Evolutionary conservation across 2,797 vertebrate genomes (phyloP), one percentile per base, ranked within the genome.

Genomic region (Tarsius wallacei): DNA sequence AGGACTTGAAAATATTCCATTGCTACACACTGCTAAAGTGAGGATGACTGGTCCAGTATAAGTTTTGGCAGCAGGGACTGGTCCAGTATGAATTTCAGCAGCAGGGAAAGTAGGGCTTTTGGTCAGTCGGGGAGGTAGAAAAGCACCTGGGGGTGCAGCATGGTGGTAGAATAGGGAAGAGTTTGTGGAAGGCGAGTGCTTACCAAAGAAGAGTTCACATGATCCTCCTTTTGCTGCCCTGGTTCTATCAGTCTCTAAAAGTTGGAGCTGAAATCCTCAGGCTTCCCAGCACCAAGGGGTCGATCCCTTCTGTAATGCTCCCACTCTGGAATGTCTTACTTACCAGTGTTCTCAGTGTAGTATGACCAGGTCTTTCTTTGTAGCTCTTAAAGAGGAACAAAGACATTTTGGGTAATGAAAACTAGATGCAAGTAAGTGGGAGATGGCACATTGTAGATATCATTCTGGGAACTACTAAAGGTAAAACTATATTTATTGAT

Each of bases 401-500:
- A 92, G 78, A 74, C 77, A 53, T 22, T 22, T 15, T 49, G 66
- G 42, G 21, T 36, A 42, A 68, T 8, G 28, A 90, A 87, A 88
- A 76, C 17, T 26, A 68, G 87, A 81, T 26, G 57, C 17, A 82
- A 24, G 86, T 66, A 71, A 71, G 7, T 61, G 14, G 77, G 81
- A 73, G 64, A 87, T 1, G 33, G 49, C 14, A n/a, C 0, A 0
- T 4, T 71, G 21, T 17, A 28, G 64, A 31, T 77, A 17, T 26
- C 31, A 9, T 89, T 80, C 51, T 83, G 83, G 78, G 21, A 42
- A 74, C 28, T 36, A 49, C 55, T n/a, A 12, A 84, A 10, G 28
- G 57, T 6, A 47, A 88, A 83, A 74, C 10, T 82, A 64, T 78
- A n/a, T 77, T 55, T 98, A 97, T 97, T 97, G 96, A 97, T 98